phyloP scores from a whole-genome alignment of 2,797 vertebrate species.

The Clarias fuscus region DNA sequence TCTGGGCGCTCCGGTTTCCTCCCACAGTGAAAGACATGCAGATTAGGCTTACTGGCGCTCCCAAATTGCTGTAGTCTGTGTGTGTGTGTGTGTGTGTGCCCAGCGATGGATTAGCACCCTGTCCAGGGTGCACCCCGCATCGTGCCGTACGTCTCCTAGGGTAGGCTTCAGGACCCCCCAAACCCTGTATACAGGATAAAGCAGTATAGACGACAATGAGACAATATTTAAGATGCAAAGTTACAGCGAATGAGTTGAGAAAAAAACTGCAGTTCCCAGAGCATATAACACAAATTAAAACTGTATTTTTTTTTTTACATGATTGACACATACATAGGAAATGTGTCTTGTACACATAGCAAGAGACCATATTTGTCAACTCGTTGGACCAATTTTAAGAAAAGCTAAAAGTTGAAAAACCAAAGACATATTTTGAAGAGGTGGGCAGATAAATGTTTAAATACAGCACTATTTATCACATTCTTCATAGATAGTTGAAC shows the following conservation, averaged over 20 bases:
- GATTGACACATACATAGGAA: not conserved
- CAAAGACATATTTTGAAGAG: not conserved
- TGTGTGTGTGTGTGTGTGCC: no score
- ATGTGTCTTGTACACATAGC: not conserved
- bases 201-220: not conserved
- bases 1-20: no score
- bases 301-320: not conserved
- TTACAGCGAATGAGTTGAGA: not conserved
- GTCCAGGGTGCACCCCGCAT: no score
- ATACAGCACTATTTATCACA: constrained; percentile 1
- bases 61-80: no score
- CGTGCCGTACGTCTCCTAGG: no score
- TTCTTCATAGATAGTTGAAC: constrained; percentile 20
- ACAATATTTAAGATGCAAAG: not conserved
- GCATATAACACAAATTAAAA: not conserved
- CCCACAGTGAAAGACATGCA: no score
- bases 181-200: no score
- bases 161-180: no score
- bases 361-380: not conserved
- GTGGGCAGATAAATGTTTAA: constrained; percentile 2
- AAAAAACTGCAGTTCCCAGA: not conserved
- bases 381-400: not conserved
- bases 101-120: no score
- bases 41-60: no score
- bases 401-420: not conserved